Conservation (phyloP, 2,888 invertebrate species). For the Sipunculus nudus region DNA sequence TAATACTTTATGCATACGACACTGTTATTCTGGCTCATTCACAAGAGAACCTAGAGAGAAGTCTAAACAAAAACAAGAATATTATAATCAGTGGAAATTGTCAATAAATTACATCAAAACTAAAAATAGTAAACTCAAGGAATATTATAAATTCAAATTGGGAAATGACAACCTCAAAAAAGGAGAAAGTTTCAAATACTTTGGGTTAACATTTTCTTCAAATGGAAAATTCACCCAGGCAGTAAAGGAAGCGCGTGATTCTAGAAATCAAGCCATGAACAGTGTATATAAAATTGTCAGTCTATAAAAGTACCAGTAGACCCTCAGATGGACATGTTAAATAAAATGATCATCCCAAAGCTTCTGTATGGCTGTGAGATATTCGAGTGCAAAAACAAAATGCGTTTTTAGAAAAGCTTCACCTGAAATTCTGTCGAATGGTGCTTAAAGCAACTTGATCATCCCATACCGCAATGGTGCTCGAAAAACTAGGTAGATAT, state of each 20-base stretch:
- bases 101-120: constrained; percentile 4
- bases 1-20: constrained; percentile 4
- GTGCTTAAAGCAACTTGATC: background rate
- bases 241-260: background rate
- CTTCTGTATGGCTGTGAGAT: constrained; percentile 1
- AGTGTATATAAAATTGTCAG: background rate
- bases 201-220: background rate
- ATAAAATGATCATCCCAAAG: background rate
- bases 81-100: constrained; percentile 4
- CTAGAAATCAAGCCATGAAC: background rate
- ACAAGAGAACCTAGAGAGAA: background rate
- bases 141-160: background rate
- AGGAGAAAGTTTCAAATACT: background rate
- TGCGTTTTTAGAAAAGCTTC: too few relatives aligned
- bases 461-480: background rate
- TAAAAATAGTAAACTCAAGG: background rate
- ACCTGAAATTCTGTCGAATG: background rate
- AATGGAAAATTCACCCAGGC: background rate
- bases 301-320: background rate
- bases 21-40: background rate
- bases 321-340: background rate
- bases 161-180: background rate
- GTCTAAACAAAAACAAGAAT: background rate
- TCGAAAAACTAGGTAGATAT: constrained; percentile 1
- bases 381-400: too few relatives aligned